phyloP scores from a whole-genome alignment of 1,140 invertebrate genomes.

The Cherax quadricarinatus region DNA sequence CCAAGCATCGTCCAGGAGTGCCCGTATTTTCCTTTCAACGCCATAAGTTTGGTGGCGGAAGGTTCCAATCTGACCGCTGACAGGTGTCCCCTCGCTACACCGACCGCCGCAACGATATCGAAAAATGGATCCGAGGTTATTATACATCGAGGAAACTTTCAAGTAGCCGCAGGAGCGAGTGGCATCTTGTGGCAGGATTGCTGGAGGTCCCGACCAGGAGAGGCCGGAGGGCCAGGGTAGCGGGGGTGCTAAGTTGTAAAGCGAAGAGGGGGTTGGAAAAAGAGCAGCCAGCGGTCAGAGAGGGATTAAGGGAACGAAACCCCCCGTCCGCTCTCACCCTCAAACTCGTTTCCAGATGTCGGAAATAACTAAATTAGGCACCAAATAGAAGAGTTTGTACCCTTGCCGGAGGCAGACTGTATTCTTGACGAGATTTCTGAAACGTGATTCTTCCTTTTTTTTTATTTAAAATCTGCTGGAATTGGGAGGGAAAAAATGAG shows the following conservation, averaged over 20 bases:
- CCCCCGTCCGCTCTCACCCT: conserved; percentile 8
- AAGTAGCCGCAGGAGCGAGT: neutral
- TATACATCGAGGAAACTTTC: neutral
- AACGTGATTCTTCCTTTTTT: neutral
- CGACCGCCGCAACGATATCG: neutral
- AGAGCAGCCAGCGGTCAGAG: conserved; percentile 59
- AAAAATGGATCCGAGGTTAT: neutral
- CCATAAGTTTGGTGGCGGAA: conserved; percentile 27
- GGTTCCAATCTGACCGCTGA: conserved; percentile 50
- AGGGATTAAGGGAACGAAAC: conserved; percentile 40
- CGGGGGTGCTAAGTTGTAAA: neutral
- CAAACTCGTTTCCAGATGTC: conserved; percentile 52
- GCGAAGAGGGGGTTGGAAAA: neutral
- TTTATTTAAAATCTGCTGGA: neutral
- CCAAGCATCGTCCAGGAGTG: neutral
- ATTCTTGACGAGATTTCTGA: neutral
- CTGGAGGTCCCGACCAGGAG: neutral
- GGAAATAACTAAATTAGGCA: neutral
- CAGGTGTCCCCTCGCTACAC: conserved; percentile 27
- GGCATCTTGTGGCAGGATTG: neutral
- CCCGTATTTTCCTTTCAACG: conserved; percentile 1
- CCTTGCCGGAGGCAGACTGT: too few relatives aligned
- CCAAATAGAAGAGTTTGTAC: neutral
- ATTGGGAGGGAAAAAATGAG: neutral
- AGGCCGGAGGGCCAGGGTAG: neutral